These are phyloP conservation scores for Aphelenchoides bicaudatus DNA, from an alignment of 2,888 invertebrate genomes.

Conservation along the genomic window DNA sequence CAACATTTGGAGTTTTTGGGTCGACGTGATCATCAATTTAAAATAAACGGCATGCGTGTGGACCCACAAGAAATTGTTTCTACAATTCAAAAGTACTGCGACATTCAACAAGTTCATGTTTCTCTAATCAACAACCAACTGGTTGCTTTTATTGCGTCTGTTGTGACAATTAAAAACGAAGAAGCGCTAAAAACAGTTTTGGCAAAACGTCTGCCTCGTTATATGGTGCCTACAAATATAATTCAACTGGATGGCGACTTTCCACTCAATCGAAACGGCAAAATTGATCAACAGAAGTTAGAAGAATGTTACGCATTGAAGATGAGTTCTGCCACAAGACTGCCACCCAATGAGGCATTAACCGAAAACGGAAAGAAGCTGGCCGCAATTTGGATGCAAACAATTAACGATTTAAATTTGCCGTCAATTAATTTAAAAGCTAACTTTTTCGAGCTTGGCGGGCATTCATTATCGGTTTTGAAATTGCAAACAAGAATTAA, in stretches of 20 bases:
- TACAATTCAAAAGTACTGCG: not conserved
- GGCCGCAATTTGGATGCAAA: slow-evolving; percentile 23
- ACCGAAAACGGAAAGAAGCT: slow-evolving; percentile 14
- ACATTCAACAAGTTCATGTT: slow-evolving; percentile 2
- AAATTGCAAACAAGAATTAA: slow-evolving; percentile 36
- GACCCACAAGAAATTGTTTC: slow-evolving; percentile 19
- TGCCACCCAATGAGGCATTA: not conserved
- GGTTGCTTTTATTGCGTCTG: slow-evolving; percentile 10
- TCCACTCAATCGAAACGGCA: slow-evolving; percentile 41
- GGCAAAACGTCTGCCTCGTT: slow-evolving; percentile 10
- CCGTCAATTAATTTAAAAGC: slow-evolving; percentile 15
- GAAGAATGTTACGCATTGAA: slow-evolving; percentile 12
- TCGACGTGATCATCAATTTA: slow-evolving; percentile 43
- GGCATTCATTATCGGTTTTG: slow-evolving; percentile 47
- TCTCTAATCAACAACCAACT: not conserved
- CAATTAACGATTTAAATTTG: not conserved
- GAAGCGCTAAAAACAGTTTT: slow-evolving; percentile 28
- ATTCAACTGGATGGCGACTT: slow-evolving; percentile 31
- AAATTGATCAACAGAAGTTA: slow-evolving; percentile 34
- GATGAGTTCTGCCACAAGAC: slow-evolving; percentile 7
- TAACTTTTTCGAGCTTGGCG: slow-evolving; percentile 45
- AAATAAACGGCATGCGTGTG: slow-evolving; percentile 31
- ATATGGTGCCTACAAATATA: slow-evolving; percentile 33
- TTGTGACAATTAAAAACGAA: slow-evolving; percentile 18
- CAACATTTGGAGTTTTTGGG: slow-evolving; percentile 34